Conservation (phyloP, 2,113 vertebrate genomes). For the Otolemur garnettii region DNA sequence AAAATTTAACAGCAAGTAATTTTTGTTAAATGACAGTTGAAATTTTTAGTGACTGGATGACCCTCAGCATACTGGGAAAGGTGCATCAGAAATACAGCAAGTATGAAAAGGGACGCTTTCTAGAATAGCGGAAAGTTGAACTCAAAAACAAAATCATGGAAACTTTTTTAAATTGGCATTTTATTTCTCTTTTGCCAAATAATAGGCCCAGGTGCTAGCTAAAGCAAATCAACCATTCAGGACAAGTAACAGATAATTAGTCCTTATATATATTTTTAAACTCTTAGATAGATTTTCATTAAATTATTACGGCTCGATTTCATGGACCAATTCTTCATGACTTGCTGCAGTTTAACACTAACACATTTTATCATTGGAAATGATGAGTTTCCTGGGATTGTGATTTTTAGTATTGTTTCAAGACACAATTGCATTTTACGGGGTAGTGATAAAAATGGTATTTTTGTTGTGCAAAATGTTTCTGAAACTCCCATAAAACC, state of each 20-base stretch:
- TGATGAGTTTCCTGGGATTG: slow-evolving; percentile 31
- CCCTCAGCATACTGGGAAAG: not conserved
- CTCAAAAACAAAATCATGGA: not conserved
- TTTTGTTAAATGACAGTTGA: not conserved
- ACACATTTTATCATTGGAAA: slow-evolving; percentile 57
- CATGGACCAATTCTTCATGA: slow-evolving; percentile 52
- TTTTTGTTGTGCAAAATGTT: slow-evolving; percentile 23
- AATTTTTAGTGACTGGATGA: not conserved
- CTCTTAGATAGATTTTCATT: slow-evolving; percentile 55
- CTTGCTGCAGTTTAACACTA: slow-evolving; percentile 30
- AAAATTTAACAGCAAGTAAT: not conserved
- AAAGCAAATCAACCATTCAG: slow-evolving; percentile 56
- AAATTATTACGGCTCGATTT: slow-evolving; percentile 64
- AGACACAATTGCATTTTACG: slow-evolving; percentile 58
- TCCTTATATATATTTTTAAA: slow-evolving; percentile 68
- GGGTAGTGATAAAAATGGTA: not conserved
- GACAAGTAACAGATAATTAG: slow-evolving; percentile 60
- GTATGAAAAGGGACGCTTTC: not conserved
- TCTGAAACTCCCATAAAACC: slow-evolving; percentile 20
- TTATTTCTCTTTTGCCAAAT: slow-evolving; percentile 32
- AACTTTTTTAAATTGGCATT: not conserved
- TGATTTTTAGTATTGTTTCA: slow-evolving; percentile 50
- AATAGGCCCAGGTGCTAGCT: slow-evolving; percentile 11
- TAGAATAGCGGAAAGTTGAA: not conserved
- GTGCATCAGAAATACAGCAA: not conserved